phyloP scores from a whole-genome alignment of 2,113 vertebrate genomes.

The Gnathonemus echidnorhynchus region DNA sequence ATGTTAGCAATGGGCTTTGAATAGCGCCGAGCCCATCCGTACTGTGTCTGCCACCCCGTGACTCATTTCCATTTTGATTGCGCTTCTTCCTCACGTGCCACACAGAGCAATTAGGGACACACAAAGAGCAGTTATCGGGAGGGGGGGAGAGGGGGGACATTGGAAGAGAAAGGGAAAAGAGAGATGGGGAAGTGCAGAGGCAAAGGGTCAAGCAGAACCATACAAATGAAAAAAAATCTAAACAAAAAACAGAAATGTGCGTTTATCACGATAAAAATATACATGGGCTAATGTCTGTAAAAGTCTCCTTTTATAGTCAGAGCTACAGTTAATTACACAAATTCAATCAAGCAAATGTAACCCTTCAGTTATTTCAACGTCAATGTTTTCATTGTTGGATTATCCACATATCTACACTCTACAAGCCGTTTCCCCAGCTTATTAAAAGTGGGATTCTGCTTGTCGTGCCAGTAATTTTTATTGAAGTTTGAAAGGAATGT shows the following conservation, averaged over 20 bases:
- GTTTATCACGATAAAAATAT: background rate
- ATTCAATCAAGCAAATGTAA: background rate
- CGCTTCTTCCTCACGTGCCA: background rate
- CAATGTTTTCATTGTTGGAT: background rate
- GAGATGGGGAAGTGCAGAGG: background rate
- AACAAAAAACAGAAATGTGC: background rate
- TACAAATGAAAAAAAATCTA: background rate
- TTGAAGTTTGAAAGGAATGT: background rate
- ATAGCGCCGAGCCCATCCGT: background rate
- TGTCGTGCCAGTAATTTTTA: background rate
- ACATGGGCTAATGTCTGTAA: background rate
- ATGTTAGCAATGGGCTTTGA: background rate
- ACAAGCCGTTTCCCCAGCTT: background rate
- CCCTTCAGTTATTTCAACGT: background rate
- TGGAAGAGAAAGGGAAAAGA: background rate
- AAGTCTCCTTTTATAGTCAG: background rate
- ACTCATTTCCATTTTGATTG: slow-evolving; percentile 9
- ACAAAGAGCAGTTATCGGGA: background rate
- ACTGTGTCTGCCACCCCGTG: background rate
- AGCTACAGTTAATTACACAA: background rate
- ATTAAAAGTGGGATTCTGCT: background rate
- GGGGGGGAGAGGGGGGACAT: background rate
- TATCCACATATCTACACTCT: background rate
- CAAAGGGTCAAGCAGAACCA: background rate
- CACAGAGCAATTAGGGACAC: background rate